phyloP scores from a whole-genome alignment of 2,113 vertebrate genomes.

The Condylura cristata region DNA sequence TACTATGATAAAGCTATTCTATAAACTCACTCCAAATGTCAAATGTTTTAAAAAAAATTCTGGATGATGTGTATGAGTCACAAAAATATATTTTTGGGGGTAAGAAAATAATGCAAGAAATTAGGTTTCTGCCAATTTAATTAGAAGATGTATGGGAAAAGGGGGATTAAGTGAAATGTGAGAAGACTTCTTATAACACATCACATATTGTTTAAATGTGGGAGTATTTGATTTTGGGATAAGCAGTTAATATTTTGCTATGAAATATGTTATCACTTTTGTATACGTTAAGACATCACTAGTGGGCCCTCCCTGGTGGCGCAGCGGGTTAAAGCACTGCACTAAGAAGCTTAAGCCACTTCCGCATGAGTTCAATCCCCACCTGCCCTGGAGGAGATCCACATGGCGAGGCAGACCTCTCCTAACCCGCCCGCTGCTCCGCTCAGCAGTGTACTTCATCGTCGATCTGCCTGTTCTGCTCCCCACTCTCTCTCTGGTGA shows the following conservation, averaged over 20 bases:
- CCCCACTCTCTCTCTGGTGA: too few species aligned
- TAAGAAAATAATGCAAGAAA: neutral
- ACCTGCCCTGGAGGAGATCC: too few species aligned
- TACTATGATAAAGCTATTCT: neutral
- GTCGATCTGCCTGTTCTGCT: too few species aligned
- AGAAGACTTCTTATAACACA: neutral
- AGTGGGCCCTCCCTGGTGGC: too few species aligned
- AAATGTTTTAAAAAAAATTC: neutral
- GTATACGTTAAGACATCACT: neutral
- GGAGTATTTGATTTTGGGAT: neutral
- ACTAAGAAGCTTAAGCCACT: too few species aligned
- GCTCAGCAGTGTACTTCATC: too few species aligned
- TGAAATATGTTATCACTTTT: neutral
- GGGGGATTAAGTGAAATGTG: neutral
- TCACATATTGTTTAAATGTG: neutral
- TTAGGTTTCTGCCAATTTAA: neutral
- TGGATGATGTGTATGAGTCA: neutral
- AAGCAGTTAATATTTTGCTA: neutral
- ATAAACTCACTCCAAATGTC: neutral
- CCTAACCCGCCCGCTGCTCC: too few species aligned
- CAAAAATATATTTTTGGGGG: neutral
- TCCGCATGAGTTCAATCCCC: too few species aligned
- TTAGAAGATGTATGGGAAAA: neutral
- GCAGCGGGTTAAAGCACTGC: too few species aligned
- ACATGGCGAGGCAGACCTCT: too few species aligned